Conservation (phyloP, 2,888 invertebrate genomes). For the Dicycla oo region DNA sequence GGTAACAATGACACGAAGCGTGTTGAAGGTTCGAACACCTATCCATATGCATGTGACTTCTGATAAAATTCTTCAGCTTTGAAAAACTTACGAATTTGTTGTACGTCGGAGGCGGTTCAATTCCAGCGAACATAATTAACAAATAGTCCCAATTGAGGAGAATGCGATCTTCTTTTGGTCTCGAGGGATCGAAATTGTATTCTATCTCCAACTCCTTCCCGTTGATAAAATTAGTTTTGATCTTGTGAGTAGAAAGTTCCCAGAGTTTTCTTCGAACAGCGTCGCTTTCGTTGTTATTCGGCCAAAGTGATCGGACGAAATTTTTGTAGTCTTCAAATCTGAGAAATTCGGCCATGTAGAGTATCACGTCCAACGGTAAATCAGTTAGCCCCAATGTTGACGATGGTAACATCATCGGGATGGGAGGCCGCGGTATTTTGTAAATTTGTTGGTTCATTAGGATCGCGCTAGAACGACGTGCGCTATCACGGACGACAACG, state of each 20-base stretch:
- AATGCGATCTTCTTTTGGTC: constrained; percentile 7
- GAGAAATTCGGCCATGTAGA: constrained; percentile 12
- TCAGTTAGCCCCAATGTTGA: constrained; percentile 4
- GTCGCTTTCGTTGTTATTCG: constrained; percentile 3
- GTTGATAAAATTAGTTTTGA: constrained; percentile 4
- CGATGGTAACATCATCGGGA: constrained; percentile 3
- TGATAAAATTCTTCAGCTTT: constrained; percentile 11
- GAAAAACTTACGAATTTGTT: constrained; percentile 4
- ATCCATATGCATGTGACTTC: constrained; percentile 19
- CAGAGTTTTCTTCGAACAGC: constrained; percentile 20
- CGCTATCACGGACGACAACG: background rate
- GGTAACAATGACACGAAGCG: constrained; percentile 14
- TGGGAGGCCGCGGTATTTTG: background rate
- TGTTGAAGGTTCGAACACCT: constrained; percentile 3
- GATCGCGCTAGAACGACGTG: constrained; percentile 2
- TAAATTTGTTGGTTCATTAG: constrained; percentile 5
- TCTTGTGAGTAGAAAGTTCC: constrained; percentile 15
- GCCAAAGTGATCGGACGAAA: constrained; percentile 13
- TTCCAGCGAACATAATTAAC: background rate
- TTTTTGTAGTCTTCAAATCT: constrained; percentile 16
- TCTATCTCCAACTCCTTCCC: constrained; percentile 23
- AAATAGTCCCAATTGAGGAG: constrained; percentile 11
- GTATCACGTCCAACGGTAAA: constrained; percentile 18
- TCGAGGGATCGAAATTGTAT: constrained; percentile 14
- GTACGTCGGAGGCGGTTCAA: background rate